phyloP scores from a whole-genome alignment of 2,113 vertebrate genomes.

The Pyrgilauda ruficollis region DNA sequence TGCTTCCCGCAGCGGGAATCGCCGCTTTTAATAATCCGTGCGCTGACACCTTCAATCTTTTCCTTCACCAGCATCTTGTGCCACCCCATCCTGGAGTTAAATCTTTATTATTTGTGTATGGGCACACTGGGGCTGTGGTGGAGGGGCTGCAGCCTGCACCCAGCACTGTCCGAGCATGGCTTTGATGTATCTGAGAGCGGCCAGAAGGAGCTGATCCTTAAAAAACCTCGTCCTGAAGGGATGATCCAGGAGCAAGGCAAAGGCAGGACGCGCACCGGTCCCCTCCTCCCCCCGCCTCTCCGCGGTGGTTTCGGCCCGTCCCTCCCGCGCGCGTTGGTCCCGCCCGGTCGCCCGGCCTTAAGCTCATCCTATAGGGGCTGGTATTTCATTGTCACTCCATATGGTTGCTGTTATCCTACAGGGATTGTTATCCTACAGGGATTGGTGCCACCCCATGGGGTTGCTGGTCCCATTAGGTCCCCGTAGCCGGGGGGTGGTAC shows the following conservation, averaged over 20 bases:
- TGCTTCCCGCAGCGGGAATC: not conserved
- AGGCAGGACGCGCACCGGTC: rapidly evolving
- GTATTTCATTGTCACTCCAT: not conserved
- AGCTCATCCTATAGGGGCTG: too few species aligned
- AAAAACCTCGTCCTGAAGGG: not conserved
- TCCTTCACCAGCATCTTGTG: not conserved
- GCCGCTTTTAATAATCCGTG: not conserved
- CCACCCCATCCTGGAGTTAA: not conserved
- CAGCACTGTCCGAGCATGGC: not conserved
- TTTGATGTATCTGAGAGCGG: rapidly evolving
- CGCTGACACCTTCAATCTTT: not conserved
- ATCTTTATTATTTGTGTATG: not conserved
- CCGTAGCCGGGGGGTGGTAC: too few species aligned
- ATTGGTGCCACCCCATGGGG: too few species aligned
- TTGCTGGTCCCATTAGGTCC: too few species aligned
- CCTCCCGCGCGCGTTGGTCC: not conserved
- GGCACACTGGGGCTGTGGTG: rapidly evolving
- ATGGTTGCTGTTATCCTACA: too few species aligned
- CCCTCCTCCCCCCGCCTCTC: rapidly evolving
- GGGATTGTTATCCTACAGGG: too few species aligned
- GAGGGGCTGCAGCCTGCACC: too few species aligned
- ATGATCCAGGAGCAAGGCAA: rapidly evolving
- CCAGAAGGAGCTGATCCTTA: not conserved
- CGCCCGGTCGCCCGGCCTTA: not conserved
- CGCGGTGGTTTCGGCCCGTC: not conserved